Evolutionary conservation across 2,888 invertebrate genomes (phyloP), one percentile per base, ranked within the genome.

Genomic region (Latheticus oryzae): DNA sequence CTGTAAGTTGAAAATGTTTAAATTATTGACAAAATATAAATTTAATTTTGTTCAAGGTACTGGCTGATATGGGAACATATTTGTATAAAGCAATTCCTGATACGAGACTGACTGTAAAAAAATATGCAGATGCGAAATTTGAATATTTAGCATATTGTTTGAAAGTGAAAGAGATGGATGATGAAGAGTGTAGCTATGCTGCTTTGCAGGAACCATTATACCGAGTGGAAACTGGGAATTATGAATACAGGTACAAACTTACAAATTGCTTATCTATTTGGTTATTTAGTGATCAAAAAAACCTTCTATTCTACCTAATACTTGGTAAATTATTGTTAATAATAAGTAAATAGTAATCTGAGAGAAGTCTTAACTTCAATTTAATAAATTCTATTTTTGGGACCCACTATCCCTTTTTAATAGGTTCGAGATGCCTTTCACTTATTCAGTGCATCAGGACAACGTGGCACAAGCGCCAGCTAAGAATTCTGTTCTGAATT

Each of bases 151-250:
- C 98, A 0, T 99, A 99, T 76, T 99, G 99, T 73, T 82, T 99
- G 52, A 99, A 99, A 81, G 96, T 99, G 0, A 99, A 99, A 76
- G 99, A 99, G 79, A 93, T 99, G 93, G 99, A 99, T 69, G 99
- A 99, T 73, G 99, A 99, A 74, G 97, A 98, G 72, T 95, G 95
- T 65, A 93, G 93, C 33, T 97, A 93, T 73, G 91, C 90, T 3
- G 89, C 93, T 0, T 74, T 98, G 7, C 96, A 97, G 73, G 99
- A 99, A 75, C 97, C 97, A 0, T 80, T 99, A 23, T 99, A 99
- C 76, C 85, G 99, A 28, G 95, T 99, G 0, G 99, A 99, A 79
- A 98, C 98, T 0, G 99, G 99, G 32, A 99, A 99, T 78, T 99
- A 99, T 79, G 99, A 99, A 78, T 99, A 99, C 78, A 88, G 97